Percentiles rank a stretch among this genome's conserved stretches.
Evolutionary conservation across 2,113 vertebrate species (phyloP).

Genomic region (Poecilia latipinna): DNA sequence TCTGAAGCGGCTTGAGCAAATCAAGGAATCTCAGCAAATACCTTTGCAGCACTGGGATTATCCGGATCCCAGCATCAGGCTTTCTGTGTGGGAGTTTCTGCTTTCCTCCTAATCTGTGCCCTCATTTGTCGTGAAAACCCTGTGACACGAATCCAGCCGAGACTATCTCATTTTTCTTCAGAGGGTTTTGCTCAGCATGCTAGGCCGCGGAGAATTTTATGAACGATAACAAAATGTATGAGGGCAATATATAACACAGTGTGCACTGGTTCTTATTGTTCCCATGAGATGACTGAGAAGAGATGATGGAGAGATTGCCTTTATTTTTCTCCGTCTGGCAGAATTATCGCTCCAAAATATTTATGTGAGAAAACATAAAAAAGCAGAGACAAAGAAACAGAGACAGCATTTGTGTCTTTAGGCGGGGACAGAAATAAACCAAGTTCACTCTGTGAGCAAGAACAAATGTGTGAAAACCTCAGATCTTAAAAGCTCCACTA

Average conservation of each 20-base stretch:
- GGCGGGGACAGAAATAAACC: constrained; percentile 2
- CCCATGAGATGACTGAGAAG: constrained; percentile 21
- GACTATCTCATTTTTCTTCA: constrained; percentile 31
- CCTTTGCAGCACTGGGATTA: constrained; percentile 49
- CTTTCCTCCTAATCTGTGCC: constrained; percentile 36
- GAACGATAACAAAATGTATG: constrained; percentile 31
- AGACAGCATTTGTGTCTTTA: constrained; percentile 2
- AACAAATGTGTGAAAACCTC: background rate
- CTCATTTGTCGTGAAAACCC: constrained; percentile 49
- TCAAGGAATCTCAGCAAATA: constrained; percentile 40
- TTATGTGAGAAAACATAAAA: background rate
- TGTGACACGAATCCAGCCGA: constrained; percentile 26
- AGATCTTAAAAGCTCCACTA: background rate
- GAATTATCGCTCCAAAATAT: constrained; percentile 28
- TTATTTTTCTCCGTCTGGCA: constrained; percentile 26
- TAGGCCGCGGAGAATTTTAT: constrained; percentile 25
- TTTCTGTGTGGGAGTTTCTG: constrained; percentile 16
- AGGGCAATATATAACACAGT: constrained; percentile 33
- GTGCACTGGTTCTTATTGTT: background rate
- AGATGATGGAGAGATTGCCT: constrained; percentile 14
- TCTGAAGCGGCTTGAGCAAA: constrained; percentile 18
- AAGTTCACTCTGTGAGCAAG: constrained; percentile 7
- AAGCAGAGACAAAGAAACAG: background rate
- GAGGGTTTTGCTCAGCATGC: constrained; percentile 7
- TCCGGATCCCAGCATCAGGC: constrained; percentile 33